Base-by-base conservation (phyloP, 1,140 invertebrate genomes). In the Colletes latitarsis region DNA sequence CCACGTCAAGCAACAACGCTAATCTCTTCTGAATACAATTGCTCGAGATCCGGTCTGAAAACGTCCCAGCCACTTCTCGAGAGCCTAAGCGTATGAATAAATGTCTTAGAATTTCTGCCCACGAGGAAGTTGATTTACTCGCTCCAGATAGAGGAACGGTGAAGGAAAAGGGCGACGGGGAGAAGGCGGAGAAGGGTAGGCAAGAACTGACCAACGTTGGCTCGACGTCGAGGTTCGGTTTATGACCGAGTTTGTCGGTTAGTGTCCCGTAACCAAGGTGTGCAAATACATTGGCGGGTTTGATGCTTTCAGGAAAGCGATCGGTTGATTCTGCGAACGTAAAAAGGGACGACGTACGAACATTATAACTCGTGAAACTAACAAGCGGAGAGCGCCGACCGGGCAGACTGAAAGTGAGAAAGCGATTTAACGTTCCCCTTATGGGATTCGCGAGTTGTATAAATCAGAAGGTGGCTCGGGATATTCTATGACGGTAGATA, bases 191-290 rank as follows among this genome's bases (percentile, higher is more conserved):
- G 21, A 39, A 15, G 4, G 21, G 19, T 55, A 62, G 62, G 55
- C 19, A 82, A 72, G 71, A 76, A 81, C 60, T 66, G 77, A 79
- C 67, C 76, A 69, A 66, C 82, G 66, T 75, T 62, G 55, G 49
- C 19, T 46, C 17, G 71, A 52, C 62, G 41, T 30, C 60, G 82
- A 74, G 82, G 69, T 64, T 80, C 63, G 70, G 82, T 73, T 80
- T 39, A 66, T 79, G 77, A 68, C 82, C 82, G 82, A 85, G 83
- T 81, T 85, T 85, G 79, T 76, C 49, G 71, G 74, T 55, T 67
- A 39, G 60, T 21, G 55, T 39, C 71, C 30, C 66, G 46, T 71
- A 67, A 66, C 68, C 82, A 69, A 70, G 64, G 64, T 52, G 66
- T 67, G 72, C 77, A 84, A 84, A 85, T 84, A 85, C 79, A 85